Base-by-base conservation (phyloP, 2,888 invertebrate species). In the Epirrita christyi region DNA sequence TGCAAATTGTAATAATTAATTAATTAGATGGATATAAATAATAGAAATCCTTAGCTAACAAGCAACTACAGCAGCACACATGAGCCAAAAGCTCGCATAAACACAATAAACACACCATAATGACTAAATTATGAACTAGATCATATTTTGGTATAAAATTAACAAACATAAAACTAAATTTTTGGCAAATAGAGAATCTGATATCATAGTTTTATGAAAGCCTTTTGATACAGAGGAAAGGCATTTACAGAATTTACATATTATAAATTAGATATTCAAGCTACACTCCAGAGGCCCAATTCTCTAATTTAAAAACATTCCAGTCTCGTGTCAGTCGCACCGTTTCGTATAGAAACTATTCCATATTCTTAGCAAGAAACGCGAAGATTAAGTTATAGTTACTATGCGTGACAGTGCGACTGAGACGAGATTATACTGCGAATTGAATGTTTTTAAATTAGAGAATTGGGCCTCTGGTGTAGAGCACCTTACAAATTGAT, bases 51-150 rank as follows among this genome's bases (percentile, higher is more conserved):
- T 75, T 81, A 85, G 78, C 66, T 77, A 76, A 78, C 76, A 89
- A 90, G 90, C 88, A 88, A 83, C 80, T 88, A 86, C 83, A 86
- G 84, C 85, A 85, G 85, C 90, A 92, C 90, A 90, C 90, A 72
- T 71, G 76, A 85, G 85, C 79, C 78, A 63, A 65, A 78, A 83
- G 86, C 87, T 84, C 89, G 64, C 80, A 81, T 79, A 81, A 84
- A 90, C 88, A 89, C 88, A 86, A 61, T 80, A 82, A 83, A 89
- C 90, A 91, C 90, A 87, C 88, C 81, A 86, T 87, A 86, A 83
- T 91, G 89, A 91, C 92, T 91, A 90, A 87, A 78, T 81, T 90
- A 91, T 85, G 78, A 91, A 91, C 91, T 90, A 92, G 90, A 89
- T 83, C 81, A 83, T 84, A 81, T 85, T 86, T 88, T 88, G 86